Base-by-base conservation (phyloP, 2,888 invertebrate species). In the Latheticus oryzae region DNA sequence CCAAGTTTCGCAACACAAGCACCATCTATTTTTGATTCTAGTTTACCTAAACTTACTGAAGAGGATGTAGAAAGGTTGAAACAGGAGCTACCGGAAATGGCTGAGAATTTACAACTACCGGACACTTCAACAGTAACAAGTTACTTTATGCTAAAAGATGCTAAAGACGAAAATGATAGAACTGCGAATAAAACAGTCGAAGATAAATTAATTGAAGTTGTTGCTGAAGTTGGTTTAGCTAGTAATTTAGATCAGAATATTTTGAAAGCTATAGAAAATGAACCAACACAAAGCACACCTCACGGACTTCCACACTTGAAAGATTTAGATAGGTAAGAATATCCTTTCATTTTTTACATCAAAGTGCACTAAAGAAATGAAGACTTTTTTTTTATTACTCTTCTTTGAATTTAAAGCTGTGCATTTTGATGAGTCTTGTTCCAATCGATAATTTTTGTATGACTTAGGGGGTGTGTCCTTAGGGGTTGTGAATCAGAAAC, bases 401-500 rank as follows among this genome's bases (percentile, higher is more conserved):
- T n/a, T n/a, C n/a, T n/a, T n/a, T n/a, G n/a, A n/a, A n/a, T n/a
- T n/a, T n/a, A n/a, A n/a, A n/a, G n/a, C n/a, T n/a, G n/a, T n/a
- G n/a, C n/a, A n/a, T n/a, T n/a, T n/a, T n/a, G n/a, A n/a, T n/a
- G n/a, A n/a, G n/a, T n/a, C n/a, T n/a, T n/a, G n/a, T n/a, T n/a
- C n/a, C n/a, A n/a, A n/a, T n/a, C n/a, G n/a, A n/a, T n/a, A n/a
- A n/a, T n/a, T n/a, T n/a, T n/a, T n/a, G n/a, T n/a, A n/a, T n/a
- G n/a, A n/a, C n/a, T n/a, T n/a, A n/a, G n/a, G n/a, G n/a, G n/a
- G n/a, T 30, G 17, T 53, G 42, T 45, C 58, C 79, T 56, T 79
- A 90, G 90, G 73, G 89, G 87, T 61, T 88, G 88, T 73, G 91
- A 91, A 73, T 91, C 90, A 0, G 90, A 90, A 79, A 88, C 89